A percentile compares a stretch with the other conserved stretches of the same genome.
Evolutionary conservation across 1,140 invertebrate species (phyloP).

Genomic region (Melipona quadrifasciata): DNA sequence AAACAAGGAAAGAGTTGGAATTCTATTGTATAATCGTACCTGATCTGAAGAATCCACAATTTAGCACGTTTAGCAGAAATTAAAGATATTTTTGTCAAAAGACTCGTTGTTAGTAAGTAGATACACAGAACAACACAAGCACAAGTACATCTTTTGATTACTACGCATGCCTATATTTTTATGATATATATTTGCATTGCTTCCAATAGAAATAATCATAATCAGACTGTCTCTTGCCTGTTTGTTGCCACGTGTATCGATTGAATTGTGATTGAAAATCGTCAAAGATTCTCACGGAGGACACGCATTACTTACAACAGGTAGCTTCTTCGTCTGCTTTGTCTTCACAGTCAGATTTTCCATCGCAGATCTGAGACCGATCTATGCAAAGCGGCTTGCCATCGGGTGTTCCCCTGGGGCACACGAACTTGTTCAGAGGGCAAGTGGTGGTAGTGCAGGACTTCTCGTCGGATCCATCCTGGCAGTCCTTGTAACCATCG

Average conservation of each 20-base stretch:
- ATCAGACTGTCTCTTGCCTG: not conserved
- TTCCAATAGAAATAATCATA: not conserved
- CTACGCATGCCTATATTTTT: not conserved
- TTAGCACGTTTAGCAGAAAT: slow-evolving; percentile 1
- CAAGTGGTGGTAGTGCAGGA: slow-evolving; percentile 95
- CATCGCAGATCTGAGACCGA: slow-evolving; percentile 93
- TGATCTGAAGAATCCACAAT: slow-evolving; percentile 12
- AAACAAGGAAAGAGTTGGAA: not conserved
- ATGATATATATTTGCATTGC: not conserved
- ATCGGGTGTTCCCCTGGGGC: slow-evolving; percentile 87
- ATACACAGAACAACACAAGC: not conserved
- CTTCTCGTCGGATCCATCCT: slow-evolving; percentile 93
- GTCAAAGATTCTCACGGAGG: not conserved
- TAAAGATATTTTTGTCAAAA: not conserved
- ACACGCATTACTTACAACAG: slow-evolving; percentile 88
- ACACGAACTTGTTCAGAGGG: slow-evolving; percentile 95
- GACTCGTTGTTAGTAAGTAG: not conserved
- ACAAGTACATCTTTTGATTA: not conserved
- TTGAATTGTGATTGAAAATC: not conserved
- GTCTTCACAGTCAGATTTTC: slow-evolving; percentile 93
- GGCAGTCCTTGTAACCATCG: slow-evolving; percentile 92
- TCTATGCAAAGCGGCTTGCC: slow-evolving; percentile 93
- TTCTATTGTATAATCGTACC: slow-evolving; percentile 2
- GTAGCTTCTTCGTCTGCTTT: slow-evolving; percentile 93
- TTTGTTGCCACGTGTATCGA: not conserved